Conservation (phyloP, 2,797 vertebrate genomes). For the Schizothorax lantsangensis region DNA sequence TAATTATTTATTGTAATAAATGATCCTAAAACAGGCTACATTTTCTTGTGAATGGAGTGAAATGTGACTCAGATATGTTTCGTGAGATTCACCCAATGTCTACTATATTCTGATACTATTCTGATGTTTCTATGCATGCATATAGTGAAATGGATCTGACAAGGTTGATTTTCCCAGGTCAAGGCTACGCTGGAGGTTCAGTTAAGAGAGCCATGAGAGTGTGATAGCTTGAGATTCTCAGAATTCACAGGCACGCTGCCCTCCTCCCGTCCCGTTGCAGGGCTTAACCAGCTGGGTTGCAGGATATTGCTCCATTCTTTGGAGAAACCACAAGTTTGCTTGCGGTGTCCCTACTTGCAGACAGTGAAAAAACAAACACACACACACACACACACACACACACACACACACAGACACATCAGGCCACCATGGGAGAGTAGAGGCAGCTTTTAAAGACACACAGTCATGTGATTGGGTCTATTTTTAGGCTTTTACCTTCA, state of each 20-base stretch:
- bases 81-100: neutral
- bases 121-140: neutral
- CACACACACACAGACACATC: neutral
- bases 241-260: neutral
- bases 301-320: conserved; percentile 61
- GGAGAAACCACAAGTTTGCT: conserved; percentile 51
- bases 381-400: no score
- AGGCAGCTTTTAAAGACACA: conserved; percentile 33
- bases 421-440: conserved; percentile 2
- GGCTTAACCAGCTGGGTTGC: conserved; percentile 41
- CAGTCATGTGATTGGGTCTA: conserved; percentile 32
- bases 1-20: no score
- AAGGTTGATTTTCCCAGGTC: neutral
- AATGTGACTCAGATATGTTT: neutral
- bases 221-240: neutral
- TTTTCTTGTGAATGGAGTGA: neutral
- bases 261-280: conserved; percentile 26
- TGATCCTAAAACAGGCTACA: no score
- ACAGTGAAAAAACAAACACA: neutral
- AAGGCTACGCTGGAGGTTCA: neutral
- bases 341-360: conserved; percentile 25
- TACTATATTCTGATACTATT: neutral
- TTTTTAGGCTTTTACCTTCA: conserved; percentile 36
- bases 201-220: neutral
- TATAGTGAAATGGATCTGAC: neutral